These are phyloP conservation scores for Cataglyphis rosenhaueri DNA, from an alignment of 2,888 invertebrate species.

Conservation along the genomic window DNA sequence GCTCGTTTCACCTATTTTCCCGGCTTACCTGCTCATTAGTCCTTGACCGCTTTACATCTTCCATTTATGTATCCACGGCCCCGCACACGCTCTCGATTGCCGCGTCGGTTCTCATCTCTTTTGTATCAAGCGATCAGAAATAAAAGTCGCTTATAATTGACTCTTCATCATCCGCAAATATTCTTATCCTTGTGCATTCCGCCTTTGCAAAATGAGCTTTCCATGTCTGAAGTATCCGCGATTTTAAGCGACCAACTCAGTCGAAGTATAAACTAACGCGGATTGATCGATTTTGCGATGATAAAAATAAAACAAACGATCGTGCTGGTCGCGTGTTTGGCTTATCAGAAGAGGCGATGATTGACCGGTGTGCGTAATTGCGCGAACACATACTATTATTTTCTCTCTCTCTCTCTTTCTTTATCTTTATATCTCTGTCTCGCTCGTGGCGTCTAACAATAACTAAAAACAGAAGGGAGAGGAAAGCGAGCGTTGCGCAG, in stretches of 20 bases:
- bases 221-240: neutral
- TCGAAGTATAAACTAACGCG: neutral
- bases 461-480: constrained; percentile 5
- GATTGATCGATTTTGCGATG: constrained; percentile 16
- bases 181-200: constrained; percentile 26
- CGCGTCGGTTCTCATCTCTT: constrained; percentile 29
- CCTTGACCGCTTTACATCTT: constrained; percentile 75
- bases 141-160: constrained; percentile 48
- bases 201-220: neutral
- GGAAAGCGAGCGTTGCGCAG: constrained; percentile 49
- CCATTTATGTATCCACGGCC: constrained; percentile 67
- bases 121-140: constrained; percentile 40
- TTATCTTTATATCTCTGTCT: neutral
- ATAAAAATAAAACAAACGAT: constrained; percentile 33
- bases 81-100: constrained; percentile 62
- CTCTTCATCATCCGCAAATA: constrained; percentile 34
- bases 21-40: constrained; percentile 69
- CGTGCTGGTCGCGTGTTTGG: neutral
- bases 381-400: constrained; percentile 15
- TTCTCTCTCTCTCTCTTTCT: neutral
- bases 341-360: constrained; percentile 19
- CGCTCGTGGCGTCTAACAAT: constrained; percentile 34
- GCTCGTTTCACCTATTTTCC: constrained; percentile 69
- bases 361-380: constrained; percentile 41
- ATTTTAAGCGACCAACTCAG: neutral